phyloP scores from a whole-genome alignment of 2,888 invertebrate species.

The Adineta ricciae region DNA sequence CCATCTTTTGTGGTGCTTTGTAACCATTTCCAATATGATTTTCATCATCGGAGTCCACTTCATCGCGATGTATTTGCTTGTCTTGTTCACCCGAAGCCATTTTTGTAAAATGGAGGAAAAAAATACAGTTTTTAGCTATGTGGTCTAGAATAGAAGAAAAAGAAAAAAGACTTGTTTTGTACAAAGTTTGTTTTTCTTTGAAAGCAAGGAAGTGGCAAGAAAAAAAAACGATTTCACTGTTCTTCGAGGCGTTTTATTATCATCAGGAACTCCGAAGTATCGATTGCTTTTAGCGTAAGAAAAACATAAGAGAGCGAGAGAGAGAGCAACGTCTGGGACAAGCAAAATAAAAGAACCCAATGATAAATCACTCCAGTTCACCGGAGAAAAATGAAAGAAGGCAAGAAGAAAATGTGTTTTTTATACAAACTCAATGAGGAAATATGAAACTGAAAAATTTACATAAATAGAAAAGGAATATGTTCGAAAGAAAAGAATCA shows the following conservation, averaged over 20 bases:
- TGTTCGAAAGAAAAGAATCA: not conserved
- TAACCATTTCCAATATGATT: constrained; percentile 3
- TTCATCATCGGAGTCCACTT: constrained; percentile 24
- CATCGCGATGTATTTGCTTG: not conserved
- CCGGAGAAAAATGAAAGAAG: not conserved
- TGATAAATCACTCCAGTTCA: not conserved
- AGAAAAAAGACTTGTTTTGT: no score
- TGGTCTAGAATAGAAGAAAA: not conserved
- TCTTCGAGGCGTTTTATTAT: not conserved
- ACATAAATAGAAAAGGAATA: not conserved
- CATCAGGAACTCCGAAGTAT: not conserved
- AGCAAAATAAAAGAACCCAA: not conserved
- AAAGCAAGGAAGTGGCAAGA: not conserved
- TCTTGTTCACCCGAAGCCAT: constrained; percentile 17
- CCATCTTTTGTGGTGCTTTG: constrained; percentile 26
- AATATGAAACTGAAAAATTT: not conserved
- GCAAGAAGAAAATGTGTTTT: not conserved
- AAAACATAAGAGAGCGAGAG: not conserved
- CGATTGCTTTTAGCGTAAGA: no score
- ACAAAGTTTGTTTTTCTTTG: not conserved
- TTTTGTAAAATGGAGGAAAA: not conserved
- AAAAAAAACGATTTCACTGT: not conserved
- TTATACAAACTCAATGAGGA: not conserved
- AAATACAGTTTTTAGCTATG: not conserved
- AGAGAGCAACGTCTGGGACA: not conserved